Evolutionary conservation across 1,140 invertebrate genomes (phyloP).

Genomic region (Heliothis subflexa): DNA sequence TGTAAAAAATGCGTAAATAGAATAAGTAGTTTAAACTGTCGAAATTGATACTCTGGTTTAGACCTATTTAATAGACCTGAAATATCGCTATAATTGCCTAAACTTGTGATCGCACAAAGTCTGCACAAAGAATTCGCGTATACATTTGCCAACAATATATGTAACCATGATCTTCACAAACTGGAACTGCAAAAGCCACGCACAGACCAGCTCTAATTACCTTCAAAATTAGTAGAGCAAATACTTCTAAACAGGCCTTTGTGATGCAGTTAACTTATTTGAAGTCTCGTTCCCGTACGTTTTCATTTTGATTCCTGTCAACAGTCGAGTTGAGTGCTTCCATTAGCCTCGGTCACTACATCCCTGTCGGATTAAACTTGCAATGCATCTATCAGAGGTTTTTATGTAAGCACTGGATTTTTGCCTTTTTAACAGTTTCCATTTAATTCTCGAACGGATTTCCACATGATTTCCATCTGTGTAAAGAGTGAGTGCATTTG

Average conservation of each 20-base stretch:
- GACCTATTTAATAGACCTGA: no score
- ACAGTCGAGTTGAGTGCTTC: conserved; percentile 11
- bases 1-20: neutral
- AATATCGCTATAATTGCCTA: no score
- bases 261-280: neutral
- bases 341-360: conserved; percentile 24
- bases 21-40: neutral
- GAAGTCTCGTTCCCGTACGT: conserved; percentile 1
- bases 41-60: neutral
- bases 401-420: conserved; percentile 16
- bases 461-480: neutral
- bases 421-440: conserved; percentile 3
- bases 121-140: neutral
- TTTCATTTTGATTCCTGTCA: conserved; percentile 23
- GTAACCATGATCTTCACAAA: neutral
- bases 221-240: conserved; percentile 8
- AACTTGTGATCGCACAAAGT: neutral
- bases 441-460: neutral
- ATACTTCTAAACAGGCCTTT: conserved; percentile 23
- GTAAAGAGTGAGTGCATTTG: neutral
- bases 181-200: neutral
- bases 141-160: neutral
- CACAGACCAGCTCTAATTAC: neutral
- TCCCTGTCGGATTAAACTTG: conserved; percentile 20
- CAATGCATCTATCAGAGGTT: conserved; percentile 24